A percentile compares a stretch with the other conserved stretches of the same genome.
Evolutionary conservation across 2,113 vertebrate species (phyloP).

Genomic region (Lophius piscatorius): DNA sequence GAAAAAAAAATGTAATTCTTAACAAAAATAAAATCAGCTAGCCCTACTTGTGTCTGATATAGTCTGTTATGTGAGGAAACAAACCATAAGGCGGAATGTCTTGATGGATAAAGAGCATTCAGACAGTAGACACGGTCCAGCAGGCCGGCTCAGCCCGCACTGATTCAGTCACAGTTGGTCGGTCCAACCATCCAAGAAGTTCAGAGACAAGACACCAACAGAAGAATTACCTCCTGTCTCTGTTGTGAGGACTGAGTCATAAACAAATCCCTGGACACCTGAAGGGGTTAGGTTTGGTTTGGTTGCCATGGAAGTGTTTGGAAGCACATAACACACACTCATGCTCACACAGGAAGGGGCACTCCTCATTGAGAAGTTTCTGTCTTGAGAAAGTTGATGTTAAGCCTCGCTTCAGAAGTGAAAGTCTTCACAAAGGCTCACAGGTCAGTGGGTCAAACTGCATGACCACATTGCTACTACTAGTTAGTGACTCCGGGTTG

Average conservation of each 20-base stretch:
- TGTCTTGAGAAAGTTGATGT: conserved; percentile 37
- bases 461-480: conserved; percentile 53
- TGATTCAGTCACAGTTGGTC: conserved; percentile 60
- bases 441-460: conserved; percentile 53
- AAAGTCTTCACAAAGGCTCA: conserved; percentile 50
- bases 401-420: conserved; percentile 52
- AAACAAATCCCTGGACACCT: conserved; percentile 64
- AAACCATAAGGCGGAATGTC: conserved; percentile 10
- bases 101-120: conserved; percentile 31
- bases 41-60: no score
- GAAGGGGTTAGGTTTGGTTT: conserved; percentile 60
- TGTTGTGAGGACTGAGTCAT: conserved; percentile 68
- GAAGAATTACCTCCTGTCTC: conserved; percentile 39
- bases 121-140: conserved; percentile 58
- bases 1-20: no score
- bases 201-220: conserved; percentile 49
- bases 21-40: no score
- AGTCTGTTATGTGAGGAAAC: conserved; percentile 2
- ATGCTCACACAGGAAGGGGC: conserved; percentile 4
- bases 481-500: conserved; percentile 34
- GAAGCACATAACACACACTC: conserved; percentile 49
- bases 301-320: conserved; percentile 75
- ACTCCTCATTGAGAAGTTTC: conserved; percentile 14
- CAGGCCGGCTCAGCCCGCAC: conserved; percentile 55
- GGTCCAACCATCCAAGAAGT: conserved; percentile 43